Percentiles rank a stretch among this genome's conserved stretches.
These are phyloP conservation scores for Drosophila kikkawai DNA, from an alignment of 1,140 invertebrate genomes.

Conservation along the genomic window DNA sequence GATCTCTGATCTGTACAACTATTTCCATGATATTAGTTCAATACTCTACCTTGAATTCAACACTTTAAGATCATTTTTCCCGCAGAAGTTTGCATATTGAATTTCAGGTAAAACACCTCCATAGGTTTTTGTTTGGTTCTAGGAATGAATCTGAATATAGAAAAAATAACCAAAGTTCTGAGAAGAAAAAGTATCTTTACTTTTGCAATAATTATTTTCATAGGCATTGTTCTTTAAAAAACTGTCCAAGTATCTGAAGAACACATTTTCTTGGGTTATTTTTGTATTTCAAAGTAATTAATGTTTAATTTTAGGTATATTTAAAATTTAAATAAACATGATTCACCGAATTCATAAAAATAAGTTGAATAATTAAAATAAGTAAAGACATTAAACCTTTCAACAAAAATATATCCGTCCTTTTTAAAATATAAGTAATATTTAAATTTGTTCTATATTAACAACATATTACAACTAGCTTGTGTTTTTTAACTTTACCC, in stretches of 20 bases:
- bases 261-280: too few species aligned
- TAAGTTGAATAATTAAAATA: neutral
- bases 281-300: neutral
- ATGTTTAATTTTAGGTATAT: neutral
- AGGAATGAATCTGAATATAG: neutral
- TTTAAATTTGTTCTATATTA: neutral
- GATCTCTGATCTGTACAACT: too few species aligned
- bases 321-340: too few species aligned
- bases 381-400: neutral
- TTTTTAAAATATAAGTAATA: neutral
- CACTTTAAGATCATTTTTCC: neutral
- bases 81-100: neutral
- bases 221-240: too few species aligned
- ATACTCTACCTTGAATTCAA: neutral
- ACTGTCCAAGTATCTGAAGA: neutral
- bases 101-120: neutral
- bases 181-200: neutral
- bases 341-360: neutral
- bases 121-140: neutral
- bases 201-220: neutral
- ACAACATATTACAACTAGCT: too few species aligned
- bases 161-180: neutral
- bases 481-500: too few species aligned
- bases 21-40: neutral
- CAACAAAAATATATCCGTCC: neutral